phyloP scores from a whole-genome alignment of 2,113 vertebrate species.

The Cyprinodon brontotheroides region DNA sequence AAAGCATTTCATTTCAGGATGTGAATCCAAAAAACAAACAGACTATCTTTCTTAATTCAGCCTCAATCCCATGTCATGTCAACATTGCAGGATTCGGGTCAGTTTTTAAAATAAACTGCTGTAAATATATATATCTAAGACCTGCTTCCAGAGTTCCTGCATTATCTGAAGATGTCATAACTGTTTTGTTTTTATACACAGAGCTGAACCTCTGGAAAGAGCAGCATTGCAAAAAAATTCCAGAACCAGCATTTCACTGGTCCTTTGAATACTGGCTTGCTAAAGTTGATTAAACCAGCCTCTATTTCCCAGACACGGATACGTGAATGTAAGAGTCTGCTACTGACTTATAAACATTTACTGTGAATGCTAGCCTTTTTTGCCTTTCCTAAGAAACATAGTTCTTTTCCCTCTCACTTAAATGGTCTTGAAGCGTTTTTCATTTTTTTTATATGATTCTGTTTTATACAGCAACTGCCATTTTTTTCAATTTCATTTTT shows the following conservation, averaged over 20 bases:
- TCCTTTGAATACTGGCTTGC: conserved; percentile 14
- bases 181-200: neutral
- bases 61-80: neutral
- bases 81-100: neutral
- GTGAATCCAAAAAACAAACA: neutral
- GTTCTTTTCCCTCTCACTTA: neutral
- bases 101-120: neutral
- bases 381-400: neutral
- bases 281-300: conserved; percentile 48
- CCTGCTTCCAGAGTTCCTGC: conserved; percentile 22
- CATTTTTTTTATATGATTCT: neutral
- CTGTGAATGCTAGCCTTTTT: neutral
- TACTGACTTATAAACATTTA: conserved; percentile 25
- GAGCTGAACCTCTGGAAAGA: conserved; percentile 6
- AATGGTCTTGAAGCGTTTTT: neutral
- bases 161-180: conserved; percentile 23
- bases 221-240: conserved; percentile 23
- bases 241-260: conserved; percentile 3
- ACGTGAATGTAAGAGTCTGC: conserved; percentile 21
- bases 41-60: neutral
- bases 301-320: conserved; percentile 39
- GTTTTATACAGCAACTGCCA: neutral
- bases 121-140: conserved; percentile 27
- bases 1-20: neutral
- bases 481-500: neutral